Evolutionary conservation across 2,113 vertebrate genomes (phyloP), one percentile per base, ranked within the genome.

Genomic region (Chinchilla lanigera): DNA sequence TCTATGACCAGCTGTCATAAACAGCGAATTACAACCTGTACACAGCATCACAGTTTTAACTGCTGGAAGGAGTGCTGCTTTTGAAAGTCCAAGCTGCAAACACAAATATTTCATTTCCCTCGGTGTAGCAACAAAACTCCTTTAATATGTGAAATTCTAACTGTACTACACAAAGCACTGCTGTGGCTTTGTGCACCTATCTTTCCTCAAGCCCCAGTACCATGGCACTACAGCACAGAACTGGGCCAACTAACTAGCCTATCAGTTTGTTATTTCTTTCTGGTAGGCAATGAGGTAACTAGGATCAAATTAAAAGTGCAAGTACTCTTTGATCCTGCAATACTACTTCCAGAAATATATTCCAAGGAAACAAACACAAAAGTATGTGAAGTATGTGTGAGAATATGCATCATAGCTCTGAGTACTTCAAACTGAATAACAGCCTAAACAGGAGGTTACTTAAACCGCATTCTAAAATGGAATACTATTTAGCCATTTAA

Each of bases 381-480:
- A 89, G 65, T 35, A 73, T 82, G 86, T 77, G 61, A 94, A 89
- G 33, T 65, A 60, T 54, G 14, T 35, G 54, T 50, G 50, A 94
- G 38, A 95, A 52, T 47, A 86, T 73, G 71, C 9, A 80, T 33
- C 30, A 86, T 0, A 82, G 67, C 11, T 56, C 14, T 63, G 8
- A 90, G 58, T 8, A 44, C 50, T 13, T 65, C 90, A 95, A 90
- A 90, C 7, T 63, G 26, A 44, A 81, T 20, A 87, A 56, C 28
- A 67, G 73, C 58, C 71, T 71, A 93, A 92, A 85, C 0, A 77
- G 14, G 35, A 6, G 13, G 38, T 77, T 82, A 65, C 30, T 41
- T 71, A 77, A 95, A 54, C 19, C 52, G 69, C 17, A 95, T 54
- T 96, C 67, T 96, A 75, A 95, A 96, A 92, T 5, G 90, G 75